phyloP scores from a whole-genome alignment of 2,113 vertebrate genomes.

The Pontoporia blainvillei region DNA sequence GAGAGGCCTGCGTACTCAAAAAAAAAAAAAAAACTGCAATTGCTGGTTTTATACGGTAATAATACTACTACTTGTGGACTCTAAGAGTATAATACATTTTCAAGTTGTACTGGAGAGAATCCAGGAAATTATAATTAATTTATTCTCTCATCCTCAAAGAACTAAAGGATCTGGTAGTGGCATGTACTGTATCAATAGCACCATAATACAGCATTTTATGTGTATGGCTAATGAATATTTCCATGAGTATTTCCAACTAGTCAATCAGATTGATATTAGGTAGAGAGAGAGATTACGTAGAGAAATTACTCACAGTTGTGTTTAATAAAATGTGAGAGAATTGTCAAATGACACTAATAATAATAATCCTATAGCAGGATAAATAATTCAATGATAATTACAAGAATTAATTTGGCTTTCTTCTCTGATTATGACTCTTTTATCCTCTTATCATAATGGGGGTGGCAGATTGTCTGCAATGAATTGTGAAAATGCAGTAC shows the following conservation, averaged over 20 bases:
- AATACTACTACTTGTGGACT: not conserved
- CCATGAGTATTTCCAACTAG: not conserved
- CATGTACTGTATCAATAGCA: not conserved
- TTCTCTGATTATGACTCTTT: not conserved
- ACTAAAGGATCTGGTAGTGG: not conserved
- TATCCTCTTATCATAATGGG: not conserved
- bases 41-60: not conserved
- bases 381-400: slow-evolving; percentile 17
- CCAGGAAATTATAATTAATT: not conserved
- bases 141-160: not conserved
- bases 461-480: not conserved
- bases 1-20: no score
- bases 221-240: not conserved
- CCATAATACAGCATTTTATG: not conserved
- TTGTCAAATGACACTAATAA: not conserved
- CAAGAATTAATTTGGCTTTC: not conserved
- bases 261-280: not conserved
- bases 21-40: no score
- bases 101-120: not conserved
- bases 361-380: not conserved
- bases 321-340: slow-evolving; percentile 22
- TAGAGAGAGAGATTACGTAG: not conserved
- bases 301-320: not conserved
- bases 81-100: not conserved
- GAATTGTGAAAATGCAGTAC: not conserved